Percentiles rank a stretch among this genome's conserved stretches.
phyloP scores from a whole-genome alignment of 2,888 invertebrate species.

The Himalopsyche kuldschensis region DNA sequence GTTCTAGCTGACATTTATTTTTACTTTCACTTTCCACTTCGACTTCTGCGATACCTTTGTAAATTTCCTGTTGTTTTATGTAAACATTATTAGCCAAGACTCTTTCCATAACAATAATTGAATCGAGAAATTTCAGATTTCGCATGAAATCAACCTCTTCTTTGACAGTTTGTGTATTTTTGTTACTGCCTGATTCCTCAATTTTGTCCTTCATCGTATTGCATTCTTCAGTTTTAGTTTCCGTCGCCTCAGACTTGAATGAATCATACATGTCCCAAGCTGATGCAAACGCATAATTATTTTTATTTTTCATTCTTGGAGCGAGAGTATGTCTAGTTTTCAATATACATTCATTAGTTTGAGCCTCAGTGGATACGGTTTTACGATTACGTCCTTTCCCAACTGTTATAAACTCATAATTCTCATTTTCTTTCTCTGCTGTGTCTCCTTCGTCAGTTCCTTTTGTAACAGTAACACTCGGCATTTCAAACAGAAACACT shows the following conservation, averaged over 20 bases:
- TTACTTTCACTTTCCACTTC: slow-evolving; percentile 66
- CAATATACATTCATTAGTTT: slow-evolving; percentile 63
- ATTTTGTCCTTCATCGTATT: neutral
- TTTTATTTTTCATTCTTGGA: slow-evolving; percentile 56
- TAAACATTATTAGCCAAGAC: slow-evolving; percentile 71
- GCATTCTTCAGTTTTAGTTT: slow-evolving; percentile 29
- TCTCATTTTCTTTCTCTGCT: slow-evolving; percentile 65
- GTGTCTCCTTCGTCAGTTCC: slow-evolving; percentile 60
- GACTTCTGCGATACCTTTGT: slow-evolving; percentile 68
- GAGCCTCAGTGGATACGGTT: slow-evolving; percentile 68
- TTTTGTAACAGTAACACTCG: slow-evolving; percentile 64
- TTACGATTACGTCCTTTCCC: slow-evolving; percentile 71
- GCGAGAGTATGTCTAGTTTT: slow-evolving; percentile 69
- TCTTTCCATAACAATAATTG: slow-evolving; percentile 69
- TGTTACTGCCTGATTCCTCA: neutral
- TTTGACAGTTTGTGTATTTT: neutral
- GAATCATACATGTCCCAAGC: slow-evolving; percentile 80
- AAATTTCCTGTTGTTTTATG: slow-evolving; percentile 68
- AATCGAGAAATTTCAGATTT: slow-evolving; percentile 58
- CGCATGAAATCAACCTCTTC: neutral
- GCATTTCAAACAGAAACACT: slow-evolving; percentile 64
- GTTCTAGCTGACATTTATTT: slow-evolving; percentile 62
- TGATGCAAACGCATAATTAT: slow-evolving; percentile 68
- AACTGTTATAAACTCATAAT: slow-evolving; percentile 67
- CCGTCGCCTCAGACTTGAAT: slow-evolving; percentile 44